Evolutionary conservation across 2,888 invertebrate genomes (phyloP).

Genomic region (Pristionchus mayeri): DNA sequence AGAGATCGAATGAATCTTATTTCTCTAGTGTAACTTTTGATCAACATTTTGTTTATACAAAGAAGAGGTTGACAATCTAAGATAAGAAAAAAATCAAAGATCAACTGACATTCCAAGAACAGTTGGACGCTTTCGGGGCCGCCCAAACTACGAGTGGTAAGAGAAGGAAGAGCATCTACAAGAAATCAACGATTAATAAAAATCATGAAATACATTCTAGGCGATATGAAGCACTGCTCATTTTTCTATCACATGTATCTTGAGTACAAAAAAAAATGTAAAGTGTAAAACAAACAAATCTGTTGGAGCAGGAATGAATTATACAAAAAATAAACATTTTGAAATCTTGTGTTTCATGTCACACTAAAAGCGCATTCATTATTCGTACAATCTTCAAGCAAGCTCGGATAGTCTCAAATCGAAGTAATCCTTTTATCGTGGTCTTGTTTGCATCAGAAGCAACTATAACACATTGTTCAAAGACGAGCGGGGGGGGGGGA

Average conservation of each 20-base stretch:
- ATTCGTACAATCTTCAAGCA: not conserved
- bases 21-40: not conserved
- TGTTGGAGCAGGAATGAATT: not conserved
- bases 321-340: not conserved
- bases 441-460: not conserved
- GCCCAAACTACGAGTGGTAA: not conserved
- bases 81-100: not conserved
- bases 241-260: not conserved
- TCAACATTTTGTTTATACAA: not conserved
- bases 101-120: slow-evolving; percentile 40
- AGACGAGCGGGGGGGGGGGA: not conserved
- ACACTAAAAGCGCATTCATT: not conserved
- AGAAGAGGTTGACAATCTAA: not conserved
- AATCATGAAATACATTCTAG: not conserved
- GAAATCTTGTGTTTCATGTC: not conserved
- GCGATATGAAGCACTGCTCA: not conserved
- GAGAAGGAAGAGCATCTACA: not conserved
- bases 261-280: not conserved
- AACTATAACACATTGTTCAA: too few species aligned
- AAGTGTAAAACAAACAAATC: not conserved
- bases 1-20: not conserved
- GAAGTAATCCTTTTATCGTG: not conserved
- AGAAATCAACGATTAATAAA: not conserved
- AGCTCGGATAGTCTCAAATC: not conserved
- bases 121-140: not conserved